Base-by-base conservation (phyloP, 1,140 invertebrate species). In the Drosophila aff. region DNA sequence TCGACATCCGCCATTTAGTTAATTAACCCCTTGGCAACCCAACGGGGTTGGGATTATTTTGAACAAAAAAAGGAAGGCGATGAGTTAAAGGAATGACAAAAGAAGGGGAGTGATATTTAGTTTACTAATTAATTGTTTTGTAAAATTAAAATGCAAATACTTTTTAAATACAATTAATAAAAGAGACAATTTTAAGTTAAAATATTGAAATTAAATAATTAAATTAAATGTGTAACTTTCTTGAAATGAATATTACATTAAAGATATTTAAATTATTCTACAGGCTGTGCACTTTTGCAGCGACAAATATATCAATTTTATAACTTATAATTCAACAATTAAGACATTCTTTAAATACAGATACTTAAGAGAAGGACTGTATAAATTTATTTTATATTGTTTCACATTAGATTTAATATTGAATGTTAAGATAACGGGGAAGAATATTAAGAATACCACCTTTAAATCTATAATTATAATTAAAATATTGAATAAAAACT, bases 1-100 rank as follows among this genome's bases (percentile, higher is more conserved):
- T 87, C 84, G 84, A 87, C 84, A 87, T 87, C 84, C 84, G 84
- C 84, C 84, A 87, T 87, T 87, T 81, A 87, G 76, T 78, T 68
- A 68, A 28, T 86, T 89, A 86, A 80, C 83, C 80, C 79, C 63
- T 47, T 41, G 38, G 0, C 2, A 52, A 9, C 60, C 31, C n/a
- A 8, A 21, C 0, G 64, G 60, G 49, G 2, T 16, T 8, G 4
- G 1, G 40, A 18, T 44, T 10, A 31, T 4, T 31, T 8, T 7
- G 33, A 3, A 13, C n/a, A 11, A 11, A 3, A 23, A 59, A n/a
- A 0, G 33, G 9, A 38, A 21, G 11, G 4, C 10, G 4, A 21
- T 0, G n/a, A 16, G 4, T 15, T 5, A 10, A 26, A 47, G 4
- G 15, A 23, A 2, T 8, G 3, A 0, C 1, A 21, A 6, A 44